These are phyloP conservation scores for Aythya baeri DNA, from an alignment of 2,113 vertebrate genomes.

Conservation along the genomic window DNA sequence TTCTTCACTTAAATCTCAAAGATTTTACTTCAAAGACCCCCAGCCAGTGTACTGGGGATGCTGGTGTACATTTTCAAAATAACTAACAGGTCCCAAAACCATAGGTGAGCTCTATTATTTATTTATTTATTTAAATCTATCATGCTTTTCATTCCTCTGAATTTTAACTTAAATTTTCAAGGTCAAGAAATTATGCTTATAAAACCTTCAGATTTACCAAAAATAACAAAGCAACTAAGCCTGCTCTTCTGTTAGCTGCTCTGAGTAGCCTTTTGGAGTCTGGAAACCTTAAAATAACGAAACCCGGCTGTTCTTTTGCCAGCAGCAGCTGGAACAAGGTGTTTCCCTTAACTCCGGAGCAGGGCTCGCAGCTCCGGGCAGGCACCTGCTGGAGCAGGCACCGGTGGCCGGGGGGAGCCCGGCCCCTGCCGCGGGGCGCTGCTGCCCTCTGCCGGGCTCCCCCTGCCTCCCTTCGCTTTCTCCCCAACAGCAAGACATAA, in stretches of 20 bases:
- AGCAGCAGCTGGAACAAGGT: too few relatives aligned
- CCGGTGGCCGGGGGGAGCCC: too few relatives aligned
- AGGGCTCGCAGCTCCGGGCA: too few relatives aligned
- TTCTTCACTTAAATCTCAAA: neutral
- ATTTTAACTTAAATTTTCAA: fast-evolving
- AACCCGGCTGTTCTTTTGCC: too few relatives aligned
- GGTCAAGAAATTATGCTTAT: fast-evolving
- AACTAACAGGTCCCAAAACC: fast-evolving
- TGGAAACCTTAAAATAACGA: fast-evolving
- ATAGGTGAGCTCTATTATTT: fast-evolving
- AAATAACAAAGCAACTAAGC: fast-evolving
- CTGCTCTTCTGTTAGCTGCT: fast-evolving
- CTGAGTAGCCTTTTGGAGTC: fast-evolving
- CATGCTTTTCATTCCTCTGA: neutral
- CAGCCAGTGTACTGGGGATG: fast-evolving
- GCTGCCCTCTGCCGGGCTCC: constrained; percentile 70
- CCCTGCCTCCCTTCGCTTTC: too few relatives aligned
- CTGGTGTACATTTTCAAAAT: fast-evolving
- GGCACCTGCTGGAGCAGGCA: too few relatives aligned
- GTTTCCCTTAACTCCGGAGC: too few relatives aligned
- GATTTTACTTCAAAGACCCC: neutral
- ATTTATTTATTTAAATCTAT: too few relatives aligned
- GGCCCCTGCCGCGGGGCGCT: neutral
- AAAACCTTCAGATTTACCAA: fast-evolving
- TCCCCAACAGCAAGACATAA: neutral